Conservation (phyloP, 1,140 invertebrate species). For the Meloidogyne floridensis region DNA sequence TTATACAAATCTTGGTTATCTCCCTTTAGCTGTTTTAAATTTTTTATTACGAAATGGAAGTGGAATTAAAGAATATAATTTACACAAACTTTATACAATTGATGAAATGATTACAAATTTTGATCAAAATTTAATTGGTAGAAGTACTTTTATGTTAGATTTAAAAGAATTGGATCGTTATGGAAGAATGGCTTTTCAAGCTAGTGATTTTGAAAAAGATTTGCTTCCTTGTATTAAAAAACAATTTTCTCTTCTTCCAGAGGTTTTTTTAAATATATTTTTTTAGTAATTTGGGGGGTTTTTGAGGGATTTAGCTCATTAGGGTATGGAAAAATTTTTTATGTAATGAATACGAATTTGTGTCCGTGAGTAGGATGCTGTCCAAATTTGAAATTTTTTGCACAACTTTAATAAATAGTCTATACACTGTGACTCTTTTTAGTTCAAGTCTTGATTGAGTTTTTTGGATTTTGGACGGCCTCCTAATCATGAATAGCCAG, state of each 20-base stretch:
- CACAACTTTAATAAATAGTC: too few relatives aligned
- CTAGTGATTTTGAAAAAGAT: conserved; percentile 11
- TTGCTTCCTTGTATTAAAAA: conserved; percentile 18
- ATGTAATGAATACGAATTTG: too few relatives aligned
- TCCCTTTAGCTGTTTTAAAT: conserved; percentile 57
- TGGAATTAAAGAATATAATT: conserved; percentile 54
- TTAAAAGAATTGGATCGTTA: conserved; percentile 28
- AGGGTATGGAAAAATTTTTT: too few relatives aligned
- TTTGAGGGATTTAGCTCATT: too few relatives aligned
- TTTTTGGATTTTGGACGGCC: too few relatives aligned
- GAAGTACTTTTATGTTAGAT: conserved; percentile 52
- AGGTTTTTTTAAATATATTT: conserved; percentile 10
- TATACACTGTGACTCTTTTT: too few relatives aligned
- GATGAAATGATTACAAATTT: conserved; percentile 58
- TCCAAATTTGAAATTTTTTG: too few relatives aligned
- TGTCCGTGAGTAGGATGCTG: too few relatives aligned
- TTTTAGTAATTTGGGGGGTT: too few relatives aligned
- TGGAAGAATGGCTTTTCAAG: conserved; percentile 38
- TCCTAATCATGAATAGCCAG: too few relatives aligned
- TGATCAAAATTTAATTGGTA: conserved; percentile 50
- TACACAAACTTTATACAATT: conserved; percentile 47
- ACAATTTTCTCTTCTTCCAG: conserved; percentile 19
- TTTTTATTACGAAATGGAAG: conserved; percentile 60
- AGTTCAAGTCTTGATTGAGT: too few relatives aligned
- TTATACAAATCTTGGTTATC: conserved; percentile 48